Percentiles rank a stretch among this genome's conserved stretches.
These are phyloP conservation scores for Drosophila emarginata DNA, from an alignment of 2,888 invertebrate genomes.

Conservation along the genomic window DNA sequence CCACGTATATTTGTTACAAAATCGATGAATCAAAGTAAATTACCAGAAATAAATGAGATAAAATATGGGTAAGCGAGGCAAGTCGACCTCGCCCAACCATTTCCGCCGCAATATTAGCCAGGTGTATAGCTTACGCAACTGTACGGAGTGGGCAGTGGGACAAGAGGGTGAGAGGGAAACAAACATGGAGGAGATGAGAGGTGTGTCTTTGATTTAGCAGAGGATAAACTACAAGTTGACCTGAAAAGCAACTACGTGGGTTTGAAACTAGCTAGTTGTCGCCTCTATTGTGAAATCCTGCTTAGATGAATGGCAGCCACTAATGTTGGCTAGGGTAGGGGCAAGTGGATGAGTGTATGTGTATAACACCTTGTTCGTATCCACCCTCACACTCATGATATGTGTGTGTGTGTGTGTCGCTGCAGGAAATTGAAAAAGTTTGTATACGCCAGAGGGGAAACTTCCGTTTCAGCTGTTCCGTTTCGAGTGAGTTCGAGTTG, in stretches of 20 bases:
- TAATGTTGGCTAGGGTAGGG: constrained; percentile 26
- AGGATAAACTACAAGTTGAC: constrained; percentile 14
- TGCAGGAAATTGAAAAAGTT: constrained; percentile 73
- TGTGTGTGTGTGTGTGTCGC: background rate
- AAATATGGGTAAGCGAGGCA: constrained; percentile 59
- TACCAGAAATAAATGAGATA: constrained; percentile 77
- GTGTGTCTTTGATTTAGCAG: constrained; percentile 3
- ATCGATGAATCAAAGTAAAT: constrained; percentile 78
- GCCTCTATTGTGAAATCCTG: constrained; percentile 38
- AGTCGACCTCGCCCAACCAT: constrained; percentile 12
- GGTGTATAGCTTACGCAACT: constrained; percentile 4
- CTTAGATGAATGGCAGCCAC: constrained; percentile 40
- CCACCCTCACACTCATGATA: constrained; percentile 16
- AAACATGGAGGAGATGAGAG: background rate
- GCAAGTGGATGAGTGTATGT: background rate
- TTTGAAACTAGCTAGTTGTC: constrained; percentile 35
- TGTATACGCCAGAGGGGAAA: constrained; percentile 52
- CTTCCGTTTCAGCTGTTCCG: constrained; percentile 65
- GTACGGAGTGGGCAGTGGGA: background rate
- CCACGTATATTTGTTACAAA: constrained; percentile 65
- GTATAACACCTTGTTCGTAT: constrained; percentile 32
- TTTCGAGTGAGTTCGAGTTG: constrained; percentile 44
- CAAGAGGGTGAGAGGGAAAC: background rate
- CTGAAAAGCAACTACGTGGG: constrained; percentile 18
- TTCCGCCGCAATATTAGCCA: constrained; percentile 36